Conservation (phyloP, 2,797 vertebrate species). For the Sebastes dallii region DNA sequence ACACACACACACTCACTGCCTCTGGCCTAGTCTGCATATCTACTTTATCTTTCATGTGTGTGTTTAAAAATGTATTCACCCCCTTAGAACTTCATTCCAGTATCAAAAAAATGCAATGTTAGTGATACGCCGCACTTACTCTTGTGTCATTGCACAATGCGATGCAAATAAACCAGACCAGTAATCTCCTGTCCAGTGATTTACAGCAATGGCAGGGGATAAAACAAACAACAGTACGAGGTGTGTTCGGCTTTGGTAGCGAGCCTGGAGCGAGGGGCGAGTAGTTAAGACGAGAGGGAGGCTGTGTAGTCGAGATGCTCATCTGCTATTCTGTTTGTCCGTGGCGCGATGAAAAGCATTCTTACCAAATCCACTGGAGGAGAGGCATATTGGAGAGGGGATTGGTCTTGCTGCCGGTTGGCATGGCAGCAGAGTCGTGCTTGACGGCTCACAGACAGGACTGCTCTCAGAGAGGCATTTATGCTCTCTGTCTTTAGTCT, state of each 20-base stretch:
- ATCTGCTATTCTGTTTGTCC: slow-evolving; percentile 79
- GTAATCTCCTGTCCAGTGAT: slow-evolving; percentile 40
- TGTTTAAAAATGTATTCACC: slow-evolving; percentile 39
- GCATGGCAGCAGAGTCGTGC: slow-evolving; percentile 75
- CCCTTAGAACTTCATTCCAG: slow-evolving; percentile 16
- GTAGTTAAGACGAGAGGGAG: slow-evolving; percentile 52
- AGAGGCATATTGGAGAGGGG: slow-evolving; percentile 61
- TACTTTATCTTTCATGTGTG: slow-evolving; percentile 29
- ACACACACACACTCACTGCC: slow-evolving; percentile 1
- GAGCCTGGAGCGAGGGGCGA: slow-evolving; percentile 37
- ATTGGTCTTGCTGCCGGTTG: slow-evolving; percentile 65
- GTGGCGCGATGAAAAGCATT: slow-evolving; percentile 68
- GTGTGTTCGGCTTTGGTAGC: slow-evolving; percentile 29
- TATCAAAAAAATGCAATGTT: not conserved
- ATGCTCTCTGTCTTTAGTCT: slow-evolving; percentile 19
- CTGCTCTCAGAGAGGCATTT: slow-evolving; percentile 46
- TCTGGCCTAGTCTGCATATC: slow-evolving; percentile 14
- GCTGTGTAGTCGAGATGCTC: slow-evolving; percentile 58
- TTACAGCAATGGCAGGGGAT: slow-evolving; percentile 25
- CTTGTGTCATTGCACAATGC: slow-evolving; percentile 16
- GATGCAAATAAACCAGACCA: slow-evolving; percentile 32
- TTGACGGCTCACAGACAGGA: slow-evolving; percentile 53
- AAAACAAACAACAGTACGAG: slow-evolving; percentile 48
- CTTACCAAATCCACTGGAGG: slow-evolving; percentile 69
- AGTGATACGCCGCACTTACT: not conserved